These are phyloP conservation scores for Chionoecetes opilio DNA, from an alignment of 1,140 invertebrate genomes.

Conservation along the genomic window DNA sequence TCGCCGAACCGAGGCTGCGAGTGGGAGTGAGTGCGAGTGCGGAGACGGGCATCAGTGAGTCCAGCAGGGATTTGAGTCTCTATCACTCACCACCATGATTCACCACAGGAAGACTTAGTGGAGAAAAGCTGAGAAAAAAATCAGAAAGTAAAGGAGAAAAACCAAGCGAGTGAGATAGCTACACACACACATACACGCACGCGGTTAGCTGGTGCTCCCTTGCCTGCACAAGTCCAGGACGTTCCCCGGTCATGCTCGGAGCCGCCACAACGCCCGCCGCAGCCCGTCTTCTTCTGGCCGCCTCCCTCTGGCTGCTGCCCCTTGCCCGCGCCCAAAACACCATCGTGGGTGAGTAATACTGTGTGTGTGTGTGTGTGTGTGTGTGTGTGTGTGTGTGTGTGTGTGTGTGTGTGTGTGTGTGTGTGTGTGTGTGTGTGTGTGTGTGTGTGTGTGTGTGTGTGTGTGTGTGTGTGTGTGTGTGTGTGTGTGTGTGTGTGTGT, in stretches of 20 bases:
- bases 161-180: background rate
- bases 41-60: background rate
- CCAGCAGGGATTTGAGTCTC: background rate
- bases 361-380: no score
- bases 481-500: no score
- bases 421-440: no score
- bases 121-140: background rate
- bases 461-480: no score
- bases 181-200: background rate
- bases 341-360: background rate
- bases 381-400: no score
- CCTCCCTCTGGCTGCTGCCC: background rate
- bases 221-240: background rate
- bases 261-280: background rate
- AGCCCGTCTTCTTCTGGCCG: background rate
- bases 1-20: background rate
- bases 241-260: background rate
- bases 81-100: background rate
- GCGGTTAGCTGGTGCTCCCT: background rate
- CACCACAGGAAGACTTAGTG: background rate
- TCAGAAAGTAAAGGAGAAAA: background rate
- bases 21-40: background rate
- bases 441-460: no score
- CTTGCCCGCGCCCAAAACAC: background rate
- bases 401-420: no score